Evolutionary conservation across 2,797 vertebrate species (phyloP).

Genomic region (Miichthys miiuy): DNA sequence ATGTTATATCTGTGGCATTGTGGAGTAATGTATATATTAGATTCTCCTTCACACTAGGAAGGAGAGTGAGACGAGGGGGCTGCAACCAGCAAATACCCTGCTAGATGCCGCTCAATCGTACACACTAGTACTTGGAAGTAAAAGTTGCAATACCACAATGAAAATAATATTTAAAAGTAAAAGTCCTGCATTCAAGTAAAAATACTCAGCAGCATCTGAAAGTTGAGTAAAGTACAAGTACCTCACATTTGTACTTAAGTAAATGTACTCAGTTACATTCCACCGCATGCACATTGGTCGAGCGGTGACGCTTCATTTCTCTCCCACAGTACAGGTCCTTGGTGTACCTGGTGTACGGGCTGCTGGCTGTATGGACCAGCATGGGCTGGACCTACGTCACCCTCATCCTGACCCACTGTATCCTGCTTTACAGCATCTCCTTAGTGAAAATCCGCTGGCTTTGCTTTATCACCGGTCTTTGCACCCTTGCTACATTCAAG

Average conservation of each 20-base stretch:
- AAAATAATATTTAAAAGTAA: no score
- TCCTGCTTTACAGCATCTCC: conserved; percentile 92
- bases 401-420: conserved; percentile 93
- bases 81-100: no score
- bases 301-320: neutral
- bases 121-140: no score
- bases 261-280: neutral
- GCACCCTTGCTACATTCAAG: conserved; percentile 93
- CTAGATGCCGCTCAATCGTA: no score
- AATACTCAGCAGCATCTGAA: no score
- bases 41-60: neutral
- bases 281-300: neutral
- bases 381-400: conserved; percentile 94
- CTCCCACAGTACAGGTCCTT: conserved; percentile 89
- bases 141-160: no score
- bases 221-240: neutral
- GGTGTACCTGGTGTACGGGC: conserved; percentile 91
- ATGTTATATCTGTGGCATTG: neutral
- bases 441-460: conserved; percentile 94
- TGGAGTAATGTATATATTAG: neutral
- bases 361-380: conserved; percentile 89
- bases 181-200: no score
- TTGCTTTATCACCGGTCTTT: conserved; percentile 90
- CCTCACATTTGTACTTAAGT: neutral
- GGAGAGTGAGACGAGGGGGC: no score